Percentiles rank a stretch among this genome's conserved stretches.
Conservation (phyloP, 2,113 vertebrate genomes). For the Hemicordylus capensis region DNA sequence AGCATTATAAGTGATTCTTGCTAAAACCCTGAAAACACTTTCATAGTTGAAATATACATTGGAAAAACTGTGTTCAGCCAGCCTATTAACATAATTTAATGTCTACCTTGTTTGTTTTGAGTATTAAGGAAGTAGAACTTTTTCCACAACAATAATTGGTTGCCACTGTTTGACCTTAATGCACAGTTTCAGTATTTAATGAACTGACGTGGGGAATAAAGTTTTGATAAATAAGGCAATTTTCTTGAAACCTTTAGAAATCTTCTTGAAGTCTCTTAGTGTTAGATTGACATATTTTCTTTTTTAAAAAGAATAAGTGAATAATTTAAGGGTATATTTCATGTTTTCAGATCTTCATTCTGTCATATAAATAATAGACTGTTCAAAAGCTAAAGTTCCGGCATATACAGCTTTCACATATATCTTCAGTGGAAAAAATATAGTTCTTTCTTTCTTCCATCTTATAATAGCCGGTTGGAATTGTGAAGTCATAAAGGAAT, state of each 20-base stretch:
- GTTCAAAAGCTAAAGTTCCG: slow-evolving; percentile 63
- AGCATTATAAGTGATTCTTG: slow-evolving; percentile 66
- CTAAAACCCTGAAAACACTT: slow-evolving; percentile 68
- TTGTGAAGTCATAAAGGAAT: background rate
- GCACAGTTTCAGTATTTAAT: slow-evolving; percentile 74
- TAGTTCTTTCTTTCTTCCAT: slow-evolving; percentile 45
- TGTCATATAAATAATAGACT: slow-evolving; percentile 72
- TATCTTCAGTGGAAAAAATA: slow-evolving; percentile 43
- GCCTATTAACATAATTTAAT: slow-evolving; percentile 76
- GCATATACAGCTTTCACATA: slow-evolving; percentile 58
- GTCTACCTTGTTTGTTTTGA: slow-evolving; percentile 59
- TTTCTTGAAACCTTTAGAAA: slow-evolving; percentile 72
- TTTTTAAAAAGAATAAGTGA: slow-evolving; percentile 73
- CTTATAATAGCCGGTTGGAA: slow-evolving; percentile 27
- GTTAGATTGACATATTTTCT: slow-evolving; percentile 73
- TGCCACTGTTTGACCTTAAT: slow-evolving; percentile 74
- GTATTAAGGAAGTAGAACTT: slow-evolving; percentile 67
- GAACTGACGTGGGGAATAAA: slow-evolving; percentile 74
- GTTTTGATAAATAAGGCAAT: slow-evolving; percentile 78
- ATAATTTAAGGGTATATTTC: slow-evolving; percentile 77
- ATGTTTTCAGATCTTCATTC: slow-evolving; percentile 71
- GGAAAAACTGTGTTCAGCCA: slow-evolving; percentile 66
- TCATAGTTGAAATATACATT: slow-evolving; percentile 69
- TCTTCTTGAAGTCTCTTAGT: slow-evolving; percentile 69
- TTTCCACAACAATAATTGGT: slow-evolving; percentile 72